Base-by-base conservation (phyloP, 2,113 vertebrate genomes). In the Paramormyrops kingsleyae region DNA sequence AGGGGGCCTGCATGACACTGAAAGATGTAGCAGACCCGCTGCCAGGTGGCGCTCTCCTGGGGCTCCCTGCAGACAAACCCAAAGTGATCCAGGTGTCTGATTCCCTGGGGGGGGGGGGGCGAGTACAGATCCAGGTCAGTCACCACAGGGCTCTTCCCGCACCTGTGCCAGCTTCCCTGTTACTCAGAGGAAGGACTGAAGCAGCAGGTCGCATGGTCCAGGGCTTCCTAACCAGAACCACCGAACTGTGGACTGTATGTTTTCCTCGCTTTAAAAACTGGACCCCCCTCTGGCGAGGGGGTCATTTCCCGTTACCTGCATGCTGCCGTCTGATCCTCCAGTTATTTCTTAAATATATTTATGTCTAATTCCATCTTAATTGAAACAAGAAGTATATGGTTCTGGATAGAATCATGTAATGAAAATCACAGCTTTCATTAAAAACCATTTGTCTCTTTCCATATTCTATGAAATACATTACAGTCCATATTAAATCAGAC, bases 31-130 rank as follows among this genome's bases (percentile, higher is more conserved):
- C 98, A 99, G 89, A 99, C 97, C 70, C 98, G 99, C 91, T 97
- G 97, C 90, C 97, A 97, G 93, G 95, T 97, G 27, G 97, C 96
- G 21, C 95, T 95, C 53, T 97, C 97, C 2, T 96, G 96, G 0
- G 96, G 95, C 92, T 99, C 99, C 90, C 98, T 97, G 95, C 99
- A 99, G 95, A 99, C 99, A 93, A 99, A 99, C 83, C 99, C 99
- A 89, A 99, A 99, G 93, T 99, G 98, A 95, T 99, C 99, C 95
- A 98, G 98, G 0, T 99, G 98, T 90, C 95, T 95, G 92, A 99
- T 99, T 91, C 99, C 99, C 99, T 99, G 27, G 10, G 39, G 4
- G 31, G 91, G 27, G 10, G 44, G 2, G 31, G 2, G 46, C 8
- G 84, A 66, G 90, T 83, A 93, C 15, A 91, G 42, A 21, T 85